Percentiles rank a stretch among this genome's conserved stretches.
phyloP scores from a whole-genome alignment of 2,888 invertebrate species.

The Hydrotaea cyrtoneurina region DNA sequence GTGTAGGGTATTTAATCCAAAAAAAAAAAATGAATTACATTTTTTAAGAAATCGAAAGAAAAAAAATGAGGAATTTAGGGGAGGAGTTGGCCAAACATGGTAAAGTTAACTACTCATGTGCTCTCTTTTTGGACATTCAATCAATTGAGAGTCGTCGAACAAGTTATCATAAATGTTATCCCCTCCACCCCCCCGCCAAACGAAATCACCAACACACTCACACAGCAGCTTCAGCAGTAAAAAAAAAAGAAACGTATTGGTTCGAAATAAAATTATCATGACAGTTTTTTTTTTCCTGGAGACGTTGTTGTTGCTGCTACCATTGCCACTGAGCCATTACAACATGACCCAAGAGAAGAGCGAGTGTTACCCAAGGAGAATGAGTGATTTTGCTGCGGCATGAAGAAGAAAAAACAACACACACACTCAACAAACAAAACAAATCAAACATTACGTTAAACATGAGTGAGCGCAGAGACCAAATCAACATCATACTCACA shows the following conservation, averaged over 20 bases:
- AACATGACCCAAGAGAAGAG: conserved; percentile 24
- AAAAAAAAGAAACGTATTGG: conserved; percentile 58
- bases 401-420: conserved; percentile 7
- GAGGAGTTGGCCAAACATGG: not conserved
- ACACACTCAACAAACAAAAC: conserved; percentile 55
- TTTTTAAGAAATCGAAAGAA: not conserved
- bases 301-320: conserved; percentile 23
- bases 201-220: too few species aligned
- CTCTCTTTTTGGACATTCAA: not conserved
- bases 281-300: conserved; percentile 57
- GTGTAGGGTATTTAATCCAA: not conserved
- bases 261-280: conserved; percentile 67
- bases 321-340: conserved; percentile 4
- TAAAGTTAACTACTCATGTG: too few species aligned
- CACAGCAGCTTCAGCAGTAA: too few species aligned
- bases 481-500: conserved; percentile 44
- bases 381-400: conserved; percentile 29
- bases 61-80: not conserved
- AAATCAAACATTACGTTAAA: conserved; percentile 66
- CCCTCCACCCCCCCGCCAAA: not conserved
- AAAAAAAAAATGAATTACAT: too few species aligned
- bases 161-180: not conserved
- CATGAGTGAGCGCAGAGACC: conserved; percentile 62
- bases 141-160: conserved; percentile 3
- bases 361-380: conserved; percentile 30